These are phyloP conservation scores for Engraulis encrasicolus DNA, from an alignment of 2,113 vertebrate genomes.

Conservation along the genomic window DNA sequence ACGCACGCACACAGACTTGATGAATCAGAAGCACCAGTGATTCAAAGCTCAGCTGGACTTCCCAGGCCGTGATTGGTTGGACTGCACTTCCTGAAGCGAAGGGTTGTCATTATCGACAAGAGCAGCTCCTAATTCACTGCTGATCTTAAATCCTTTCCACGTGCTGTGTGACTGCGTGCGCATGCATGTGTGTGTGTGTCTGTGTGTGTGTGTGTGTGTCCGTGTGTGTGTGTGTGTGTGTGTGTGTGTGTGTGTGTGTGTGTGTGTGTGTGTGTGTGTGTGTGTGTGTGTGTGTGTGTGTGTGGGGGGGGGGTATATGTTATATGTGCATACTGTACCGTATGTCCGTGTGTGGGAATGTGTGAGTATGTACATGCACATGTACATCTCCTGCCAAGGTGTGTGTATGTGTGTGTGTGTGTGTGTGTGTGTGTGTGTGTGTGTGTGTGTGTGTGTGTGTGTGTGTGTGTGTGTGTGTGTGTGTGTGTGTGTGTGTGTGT, in stretches of 20 bases:
- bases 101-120: not conserved
- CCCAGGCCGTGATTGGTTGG: not conserved
- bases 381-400: too few species aligned
- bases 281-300: slow-evolving; percentile 1
- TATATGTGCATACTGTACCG: too few species aligned
- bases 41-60: not conserved
- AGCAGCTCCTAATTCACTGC: not conserved
- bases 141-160: not conserved
- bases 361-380: not conserved
- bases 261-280: too few species aligned
- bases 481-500: not conserved
- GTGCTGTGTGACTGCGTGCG: not conserved
- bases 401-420: not conserved
- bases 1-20: not conserved
- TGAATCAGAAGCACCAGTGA: not conserved
- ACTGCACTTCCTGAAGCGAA: not conserved
- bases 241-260: not conserved
- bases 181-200: too few species aligned
- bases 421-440: not conserved
- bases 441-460: too few species aligned
- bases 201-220: slow-evolving; percentile 17
- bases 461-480: slow-evolving; percentile 14
- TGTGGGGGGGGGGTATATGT: too few species aligned
- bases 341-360: not conserved
- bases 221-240: not conserved